Evolutionary conservation across 2,797 vertebrate genomes (phyloP), one percentile per base, ranked within the genome.

Genomic region (Tamandua tetradactyla): DNA sequence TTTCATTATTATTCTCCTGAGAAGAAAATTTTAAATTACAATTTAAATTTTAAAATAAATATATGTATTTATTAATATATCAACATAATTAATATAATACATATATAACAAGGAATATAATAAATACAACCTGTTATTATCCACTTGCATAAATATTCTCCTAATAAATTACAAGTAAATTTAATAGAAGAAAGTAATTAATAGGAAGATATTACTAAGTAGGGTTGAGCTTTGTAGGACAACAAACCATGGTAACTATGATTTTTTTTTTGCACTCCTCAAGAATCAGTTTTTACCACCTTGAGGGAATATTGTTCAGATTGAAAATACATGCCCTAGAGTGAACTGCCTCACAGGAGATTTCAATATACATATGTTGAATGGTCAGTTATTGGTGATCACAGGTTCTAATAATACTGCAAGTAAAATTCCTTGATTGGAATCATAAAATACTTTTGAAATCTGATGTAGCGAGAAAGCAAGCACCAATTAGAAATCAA

Each of bases 151-250:
- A n/a, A n/a, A n/a, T n/a, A n/a, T n/a, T n/a, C n/a, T n/a, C n/a
- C n/a, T n/a, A 52, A 2, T 35, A 76, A 40, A 37, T 52, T 75
- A 49, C 75, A 88, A 75, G 66, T 62, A 85, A 75, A 47, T 72
- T 91, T 75, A 89, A 87, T 7, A 59, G 76, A 14, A 68, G 27
- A 85, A 91, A 82, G 2, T 75, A 91, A 94, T 80, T 84, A 93
- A 7, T 69, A 94, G 93, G 66, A 25, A 95, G 83, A 81, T 76
- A 64, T 13, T 82, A 20, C n/a, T 90, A 40, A 52, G 30, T 76
- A 80, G 11, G n/a, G 27, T 18, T 76, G 32, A 69, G 27, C 12
- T 40, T 42, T 57, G 2, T 52, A 32, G 40, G 52, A 71, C 22
- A n/a, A 35, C 59, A 74, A 86, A 59, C 74, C 47, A 89, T 27